Evolutionary conservation across 2,797 vertebrate genomes (phyloP).

Genomic region (Phalanger gymnotis): DNA sequence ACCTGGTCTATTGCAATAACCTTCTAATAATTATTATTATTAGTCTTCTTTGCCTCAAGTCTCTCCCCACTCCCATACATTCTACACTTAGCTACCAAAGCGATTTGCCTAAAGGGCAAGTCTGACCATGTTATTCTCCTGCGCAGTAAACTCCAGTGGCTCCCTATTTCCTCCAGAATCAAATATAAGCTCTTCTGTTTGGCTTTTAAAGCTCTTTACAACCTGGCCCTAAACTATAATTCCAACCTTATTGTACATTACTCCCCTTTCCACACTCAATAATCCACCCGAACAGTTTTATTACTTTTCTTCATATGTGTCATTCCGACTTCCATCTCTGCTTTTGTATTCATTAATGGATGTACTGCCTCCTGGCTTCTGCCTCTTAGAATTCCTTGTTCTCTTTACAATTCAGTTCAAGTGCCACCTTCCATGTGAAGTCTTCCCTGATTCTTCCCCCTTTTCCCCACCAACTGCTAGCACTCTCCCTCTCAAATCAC

Average conservation of each 20-base stretch:
- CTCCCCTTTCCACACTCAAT: background rate
- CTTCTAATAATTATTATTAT: background rate
- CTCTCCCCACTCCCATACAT: background rate
- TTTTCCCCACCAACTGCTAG: background rate
- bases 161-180: background rate
- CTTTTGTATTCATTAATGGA: background rate
- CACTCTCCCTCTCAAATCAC: background rate
- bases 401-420: background rate
- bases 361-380: background rate
- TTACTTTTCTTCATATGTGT: background rate
- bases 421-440: background rate
- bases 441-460: background rate
- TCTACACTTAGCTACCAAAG: background rate
- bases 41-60: background rate
- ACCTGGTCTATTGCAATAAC: background rate
- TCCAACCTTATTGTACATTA: background rate
- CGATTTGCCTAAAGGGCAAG: background rate
- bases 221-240: background rate
- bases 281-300: background rate
- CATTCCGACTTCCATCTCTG: background rate
- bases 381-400: background rate
- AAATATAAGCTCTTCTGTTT: background rate
- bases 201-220: background rate
- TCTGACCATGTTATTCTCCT: background rate
- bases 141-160: background rate